phyloP scores from a whole-genome alignment of 2,797 vertebrate genomes.

The Crocidura indochinensis region DNA sequence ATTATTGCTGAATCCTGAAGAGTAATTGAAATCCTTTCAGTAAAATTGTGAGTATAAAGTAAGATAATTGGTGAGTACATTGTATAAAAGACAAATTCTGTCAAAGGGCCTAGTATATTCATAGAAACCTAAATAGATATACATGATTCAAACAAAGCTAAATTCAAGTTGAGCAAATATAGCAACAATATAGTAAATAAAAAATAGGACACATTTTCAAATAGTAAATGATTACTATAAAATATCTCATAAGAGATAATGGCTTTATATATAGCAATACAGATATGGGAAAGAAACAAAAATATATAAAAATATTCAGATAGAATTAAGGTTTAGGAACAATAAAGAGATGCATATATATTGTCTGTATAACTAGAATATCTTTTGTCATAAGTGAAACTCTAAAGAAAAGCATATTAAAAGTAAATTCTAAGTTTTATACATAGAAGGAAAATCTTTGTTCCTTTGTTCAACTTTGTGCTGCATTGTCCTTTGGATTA shows the following conservation, averaged over 20 bases:
- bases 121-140: constrained; percentile 44
- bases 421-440: neutral
- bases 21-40: constrained; percentile 64
- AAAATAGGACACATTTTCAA: neutral
- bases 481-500: too few species aligned
- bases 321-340: too few species aligned
- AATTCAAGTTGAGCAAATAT: neutral
- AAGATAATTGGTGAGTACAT: neutral
- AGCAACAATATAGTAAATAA: neutral
- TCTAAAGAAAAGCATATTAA: neutral
- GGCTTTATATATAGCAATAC: neutral
- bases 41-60: constrained; percentile 30
- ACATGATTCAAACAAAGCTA: neutral
- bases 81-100: constrained; percentile 22
- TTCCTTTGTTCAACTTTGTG: too few species aligned
- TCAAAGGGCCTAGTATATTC: constrained; percentile 35
- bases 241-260: neutral
- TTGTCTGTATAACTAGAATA: neutral
- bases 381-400: neutral
- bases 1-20: constrained; percentile 32
- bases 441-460: too few species aligned
- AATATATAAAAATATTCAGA: neutral
- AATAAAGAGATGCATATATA: neutral
- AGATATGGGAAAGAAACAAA: neutral
- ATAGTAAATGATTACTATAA: neutral